These are phyloP conservation scores for Elgaria multicarinata DNA, from an alignment of 2,113 vertebrate species.

Conservation along the genomic window DNA sequence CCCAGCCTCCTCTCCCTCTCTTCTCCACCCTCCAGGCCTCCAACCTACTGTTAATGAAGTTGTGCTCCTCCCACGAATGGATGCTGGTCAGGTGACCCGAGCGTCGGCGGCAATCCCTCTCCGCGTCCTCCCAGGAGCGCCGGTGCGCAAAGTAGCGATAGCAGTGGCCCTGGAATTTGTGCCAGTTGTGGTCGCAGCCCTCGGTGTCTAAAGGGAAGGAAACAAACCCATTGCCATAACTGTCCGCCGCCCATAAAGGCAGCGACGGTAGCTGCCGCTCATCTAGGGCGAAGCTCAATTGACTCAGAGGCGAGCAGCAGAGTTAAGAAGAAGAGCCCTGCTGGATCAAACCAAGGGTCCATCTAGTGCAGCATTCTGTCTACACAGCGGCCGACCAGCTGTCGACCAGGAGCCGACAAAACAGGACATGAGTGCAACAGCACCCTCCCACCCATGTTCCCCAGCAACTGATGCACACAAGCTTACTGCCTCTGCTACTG, in stretches of 20 bases:
- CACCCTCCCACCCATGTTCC: no score
- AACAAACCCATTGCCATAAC: no score
- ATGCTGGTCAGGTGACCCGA: conserved; percentile 90
- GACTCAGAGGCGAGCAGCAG: background rate
- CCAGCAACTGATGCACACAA: no score
- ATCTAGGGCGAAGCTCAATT: background rate
- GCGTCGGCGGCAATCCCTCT: conserved; percentile 89
- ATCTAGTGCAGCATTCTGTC: no score
- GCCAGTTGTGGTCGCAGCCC: conserved; percentile 92
- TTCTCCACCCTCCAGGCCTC: accelerated
- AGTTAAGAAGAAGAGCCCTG: no score
- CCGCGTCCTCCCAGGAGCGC: conserved; percentile 94
- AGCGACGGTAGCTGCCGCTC: background rate
- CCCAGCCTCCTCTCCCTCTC: background rate
- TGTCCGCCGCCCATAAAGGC: background rate
- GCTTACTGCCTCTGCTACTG: no score
- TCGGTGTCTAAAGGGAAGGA: conserved; percentile 83
- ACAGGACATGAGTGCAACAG: no score
- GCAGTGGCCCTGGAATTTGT: conserved; percentile 95
- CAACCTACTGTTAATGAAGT: conserved; percentile 86
- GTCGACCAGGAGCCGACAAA: no score
- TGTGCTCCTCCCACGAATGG: conserved; percentile 87
- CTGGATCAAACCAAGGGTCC: no score
- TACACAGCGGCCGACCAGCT: no score
- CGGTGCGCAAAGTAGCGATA: conserved; percentile 90